A percentile compares a stretch with the other conserved stretches of the same genome.
These are phyloP conservation scores for Vanessa atalanta DNA, from an alignment of 1,140 invertebrate species.

Conservation along the genomic window DNA sequence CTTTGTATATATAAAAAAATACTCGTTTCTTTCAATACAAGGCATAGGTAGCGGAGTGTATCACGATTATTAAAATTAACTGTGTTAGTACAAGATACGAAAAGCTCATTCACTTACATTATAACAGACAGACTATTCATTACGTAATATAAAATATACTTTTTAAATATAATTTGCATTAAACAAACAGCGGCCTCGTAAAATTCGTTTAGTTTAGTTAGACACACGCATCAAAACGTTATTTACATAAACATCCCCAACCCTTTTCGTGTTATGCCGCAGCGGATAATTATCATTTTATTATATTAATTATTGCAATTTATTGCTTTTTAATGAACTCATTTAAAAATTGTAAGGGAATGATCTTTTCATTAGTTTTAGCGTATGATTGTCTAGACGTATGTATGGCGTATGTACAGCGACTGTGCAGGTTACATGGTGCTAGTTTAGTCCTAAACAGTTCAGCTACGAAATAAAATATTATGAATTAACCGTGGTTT, in stretches of 20 bases:
- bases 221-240: no score
- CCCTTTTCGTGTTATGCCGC: not conserved
- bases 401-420: slow-evolving; percentile 25
- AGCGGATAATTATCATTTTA: not conserved
- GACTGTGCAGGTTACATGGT: slow-evolving; percentile 16
- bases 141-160: no score
- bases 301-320: not conserved
- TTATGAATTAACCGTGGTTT: slow-evolving; percentile 5
- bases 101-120: not conserved
- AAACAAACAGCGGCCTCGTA: no score
- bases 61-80: not conserved
- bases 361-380: not conserved
- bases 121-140: no score
- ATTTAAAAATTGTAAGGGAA: not conserved
- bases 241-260: no score
- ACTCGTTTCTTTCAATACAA: no score
- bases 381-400: slow-evolving; percentile 12
- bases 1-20: no score
- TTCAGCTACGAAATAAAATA: slow-evolving; percentile 17
- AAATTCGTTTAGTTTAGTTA: no score
- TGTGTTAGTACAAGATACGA: not conserved
- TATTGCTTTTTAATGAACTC: not conserved
- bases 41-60: not conserved
- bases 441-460: slow-evolving; percentile 22
- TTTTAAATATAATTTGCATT: no score